Base-by-base conservation (phyloP, 2,888 invertebrate genomes). In the Eulithis prunata region DNA sequence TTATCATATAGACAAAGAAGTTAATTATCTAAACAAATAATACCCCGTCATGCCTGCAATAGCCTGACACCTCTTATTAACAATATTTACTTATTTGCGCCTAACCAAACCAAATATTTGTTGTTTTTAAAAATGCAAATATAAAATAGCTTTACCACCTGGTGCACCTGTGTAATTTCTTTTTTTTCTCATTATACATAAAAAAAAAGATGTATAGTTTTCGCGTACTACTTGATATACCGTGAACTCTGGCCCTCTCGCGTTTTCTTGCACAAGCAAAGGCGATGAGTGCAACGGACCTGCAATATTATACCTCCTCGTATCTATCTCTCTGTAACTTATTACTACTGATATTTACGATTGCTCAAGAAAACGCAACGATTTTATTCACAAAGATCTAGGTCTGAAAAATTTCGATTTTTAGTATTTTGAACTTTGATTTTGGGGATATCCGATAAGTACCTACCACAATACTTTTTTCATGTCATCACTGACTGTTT, bases 241-340 rank as follows among this genome's bases (percentile, higher is more conserved):
- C 38, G 43, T 32, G 71, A 71, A 66, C 70, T 73, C 41, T 73
- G 66, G 62, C 68, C 63, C 67, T 46, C 59, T 46, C 59, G 46
- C 28, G 14, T 52, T 11, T 66, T 68, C 43, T 71, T 71, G 56
- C 68, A 57, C 62, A 72, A 71, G 61, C 6, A 14, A 62, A 62
- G 53, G 57, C 57, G 60, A 53, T 51, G 62, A 64, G 45, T 45
- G 64, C 52, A 53, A 49, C 46, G 47, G 43, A 51, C 66, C 41
- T 41, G 58, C 46, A 62, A 54, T 65, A 14, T 41, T 8, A 53
- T 66, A 43, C 10, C 60, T 53, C 32, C 14, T 55, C 14, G 54
- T 7, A 36, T 45, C 14, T 46, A 60, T 49, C 49, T 54, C 43
- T 54, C 49, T 43, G 12, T 36, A 57, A 47, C 43, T 62, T 58